A percentile compares a stretch with the other conserved stretches of the same genome.
These are phyloP conservation scores for Ochropacha duplaris DNA, from an alignment of 2,888 invertebrate genomes.

Conservation along the genomic window DNA sequence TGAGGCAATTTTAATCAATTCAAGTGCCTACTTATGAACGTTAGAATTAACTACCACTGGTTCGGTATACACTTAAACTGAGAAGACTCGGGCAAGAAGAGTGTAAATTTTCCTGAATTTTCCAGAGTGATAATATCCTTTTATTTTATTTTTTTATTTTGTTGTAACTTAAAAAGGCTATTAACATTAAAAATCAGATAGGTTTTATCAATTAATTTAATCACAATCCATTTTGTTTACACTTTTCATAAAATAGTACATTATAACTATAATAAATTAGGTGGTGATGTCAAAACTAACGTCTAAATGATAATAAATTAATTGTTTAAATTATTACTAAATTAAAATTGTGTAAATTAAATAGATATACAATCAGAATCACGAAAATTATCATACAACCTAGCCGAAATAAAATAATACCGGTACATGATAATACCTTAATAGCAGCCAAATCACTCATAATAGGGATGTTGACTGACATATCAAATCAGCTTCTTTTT, in stretches of 20 bases:
- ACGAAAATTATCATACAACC: no score
- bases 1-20: no score
- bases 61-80: no score
- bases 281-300: constrained; percentile 16
- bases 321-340: constrained; percentile 8
- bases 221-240: constrained; percentile 39
- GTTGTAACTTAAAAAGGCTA: background rate
- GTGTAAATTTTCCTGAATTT: no score
- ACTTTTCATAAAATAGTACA: constrained; percentile 32
- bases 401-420: no score
- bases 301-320: constrained; percentile 16
- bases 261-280: constrained; percentile 26
- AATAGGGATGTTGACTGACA: no score
- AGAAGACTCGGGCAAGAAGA: no score
- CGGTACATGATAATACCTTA: no score
- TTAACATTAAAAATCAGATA: constrained; percentile 9
- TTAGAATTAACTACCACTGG: no score
- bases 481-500: no score
- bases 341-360: background rate
- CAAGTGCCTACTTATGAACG: no score
- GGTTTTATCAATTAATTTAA: constrained; percentile 36
- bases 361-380: background rate
- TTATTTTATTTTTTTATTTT: background rate
- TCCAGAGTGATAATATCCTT: background rate
- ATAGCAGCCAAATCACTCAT: no score